Percentiles rank a stretch among this genome's conserved stretches.
These are phyloP conservation scores for Aegotheles bennettii DNA, from an alignment of 2,113 vertebrate genomes.

Conservation along the genomic window DNA sequence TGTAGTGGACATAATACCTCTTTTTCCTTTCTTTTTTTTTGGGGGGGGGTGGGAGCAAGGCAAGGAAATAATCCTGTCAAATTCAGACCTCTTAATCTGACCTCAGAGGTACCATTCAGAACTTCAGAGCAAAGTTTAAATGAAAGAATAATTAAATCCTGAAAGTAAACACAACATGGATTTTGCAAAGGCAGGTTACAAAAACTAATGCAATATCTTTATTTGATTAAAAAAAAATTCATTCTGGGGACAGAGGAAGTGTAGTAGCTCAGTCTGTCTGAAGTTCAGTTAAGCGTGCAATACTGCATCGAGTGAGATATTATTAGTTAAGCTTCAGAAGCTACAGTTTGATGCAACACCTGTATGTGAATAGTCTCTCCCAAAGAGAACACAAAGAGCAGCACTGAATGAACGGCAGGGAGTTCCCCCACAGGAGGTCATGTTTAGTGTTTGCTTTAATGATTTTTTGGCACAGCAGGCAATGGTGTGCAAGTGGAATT, in stretches of 20 bases:
- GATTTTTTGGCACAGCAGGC: constrained; percentile 38
- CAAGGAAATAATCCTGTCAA: constrained; percentile 11
- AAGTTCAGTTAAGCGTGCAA: not conserved
- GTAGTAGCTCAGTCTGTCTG: not conserved
- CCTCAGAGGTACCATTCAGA: not conserved
- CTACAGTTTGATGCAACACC: not conserved
- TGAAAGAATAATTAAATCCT: constrained; percentile 44
- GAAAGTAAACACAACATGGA: constrained; percentile 18
- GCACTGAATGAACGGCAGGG: constrained; percentile 18
- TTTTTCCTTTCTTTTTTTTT: not conserved
- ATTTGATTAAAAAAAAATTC: not conserved
- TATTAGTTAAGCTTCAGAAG: constrained; percentile 24
- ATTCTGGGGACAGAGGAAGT: not conserved
- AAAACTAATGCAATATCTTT: constrained; percentile 6
- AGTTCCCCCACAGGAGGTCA: constrained; percentile 5
- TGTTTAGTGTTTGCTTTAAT: constrained; percentile 36
- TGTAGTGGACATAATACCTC: not conserved
- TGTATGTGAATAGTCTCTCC: constrained; percentile 8
- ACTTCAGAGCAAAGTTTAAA: constrained; percentile 38
- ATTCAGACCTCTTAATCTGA: not conserved
- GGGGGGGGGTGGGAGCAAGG: not conserved
- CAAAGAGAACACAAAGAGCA: constrained; percentile 2
- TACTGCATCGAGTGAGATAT: not conserved
- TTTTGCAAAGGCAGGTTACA: constrained; percentile 13
- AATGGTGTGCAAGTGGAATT: constrained; percentile 43